Evolutionary conservation across 2,888 invertebrate genomes (phyloP).

Genomic region (Limenitis camilla): DNA sequence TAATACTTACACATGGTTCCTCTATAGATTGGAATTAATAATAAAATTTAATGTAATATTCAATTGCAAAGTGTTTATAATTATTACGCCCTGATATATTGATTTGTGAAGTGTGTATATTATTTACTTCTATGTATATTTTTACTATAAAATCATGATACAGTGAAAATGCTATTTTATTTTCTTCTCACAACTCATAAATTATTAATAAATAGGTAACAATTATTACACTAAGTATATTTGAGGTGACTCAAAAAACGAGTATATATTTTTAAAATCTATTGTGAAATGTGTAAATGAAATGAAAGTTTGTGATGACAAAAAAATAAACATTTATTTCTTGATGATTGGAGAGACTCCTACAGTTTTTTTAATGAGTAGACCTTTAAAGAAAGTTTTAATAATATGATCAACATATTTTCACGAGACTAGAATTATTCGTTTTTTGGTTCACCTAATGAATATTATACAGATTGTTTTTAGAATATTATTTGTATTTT

Average conservation of each 20-base stretch:
- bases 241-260: not conserved
- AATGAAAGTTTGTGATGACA: no score
- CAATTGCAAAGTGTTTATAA: slow-evolving; percentile 24
- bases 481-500: no score
- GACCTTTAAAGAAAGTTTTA: no score
- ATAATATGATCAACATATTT: no score
- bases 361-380: not conserved
- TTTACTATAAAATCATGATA: slow-evolving; percentile 73
- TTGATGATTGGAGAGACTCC: not conserved
- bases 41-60: slow-evolving; percentile 19
- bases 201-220: not conserved
- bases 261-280: no score
- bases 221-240: slow-evolving; percentile 9
- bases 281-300: no score
- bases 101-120: slow-evolving; percentile 66
- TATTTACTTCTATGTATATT: slow-evolving; percentile 68
- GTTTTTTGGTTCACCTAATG: no score
- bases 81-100: slow-evolving; percentile 52
- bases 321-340: no score
- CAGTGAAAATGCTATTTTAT: slow-evolving; percentile 62
- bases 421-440: no score
- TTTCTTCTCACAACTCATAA: slow-evolving; percentile 30
- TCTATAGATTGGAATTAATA: slow-evolving; percentile 19
- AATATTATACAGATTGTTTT: no score
- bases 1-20: slow-evolving; percentile 18